Conservation (phyloP, 2,797 vertebrate genomes). For the Denticeps clupeoides region DNA sequence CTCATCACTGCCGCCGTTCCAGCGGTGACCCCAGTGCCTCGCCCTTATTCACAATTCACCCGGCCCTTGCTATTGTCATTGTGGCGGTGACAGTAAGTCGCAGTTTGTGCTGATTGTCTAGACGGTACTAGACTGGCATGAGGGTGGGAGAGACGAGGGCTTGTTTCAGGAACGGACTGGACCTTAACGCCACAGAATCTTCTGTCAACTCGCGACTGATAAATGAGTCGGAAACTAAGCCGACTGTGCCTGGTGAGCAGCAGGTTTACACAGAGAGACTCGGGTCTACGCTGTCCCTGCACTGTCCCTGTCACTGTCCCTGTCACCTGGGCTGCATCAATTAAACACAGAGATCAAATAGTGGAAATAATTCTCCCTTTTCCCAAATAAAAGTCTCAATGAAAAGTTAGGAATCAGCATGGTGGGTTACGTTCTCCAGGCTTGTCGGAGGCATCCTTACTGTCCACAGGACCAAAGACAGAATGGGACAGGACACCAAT, state of each 20-base stretch:
- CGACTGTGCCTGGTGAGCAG: conserved; percentile 7
- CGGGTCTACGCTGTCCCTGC: conserved; percentile 3
- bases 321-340: conserved; percentile 1
- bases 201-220: conserved; percentile 11
- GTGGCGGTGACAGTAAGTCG: too few relatives aligned
- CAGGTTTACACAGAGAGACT: conserved; percentile 9
- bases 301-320: too few relatives aligned
- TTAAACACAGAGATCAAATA: background rate
- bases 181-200: background rate
- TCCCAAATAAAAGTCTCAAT: background rate
- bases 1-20: conserved; percentile 21
- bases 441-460: too few relatives aligned
- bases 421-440: too few relatives aligned
- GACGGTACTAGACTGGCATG: too few relatives aligned
- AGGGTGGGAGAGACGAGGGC: too few relatives aligned
- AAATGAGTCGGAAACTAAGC: conserved; percentile 13
- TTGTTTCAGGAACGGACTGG: background rate
- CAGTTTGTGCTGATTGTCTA: too few relatives aligned
- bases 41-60: background rate
- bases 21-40: background rate
- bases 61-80: background rate
- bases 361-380: conserved; percentile 3
- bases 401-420: too few relatives aligned
- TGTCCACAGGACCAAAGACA: too few relatives aligned
- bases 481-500: too few relatives aligned